Percentiles rank a stretch among this genome's conserved stretches.
These are phyloP conservation scores for Patella caerulea DNA, from an alignment of 2,888 invertebrate genomes.

Conservation along the genomic window DNA sequence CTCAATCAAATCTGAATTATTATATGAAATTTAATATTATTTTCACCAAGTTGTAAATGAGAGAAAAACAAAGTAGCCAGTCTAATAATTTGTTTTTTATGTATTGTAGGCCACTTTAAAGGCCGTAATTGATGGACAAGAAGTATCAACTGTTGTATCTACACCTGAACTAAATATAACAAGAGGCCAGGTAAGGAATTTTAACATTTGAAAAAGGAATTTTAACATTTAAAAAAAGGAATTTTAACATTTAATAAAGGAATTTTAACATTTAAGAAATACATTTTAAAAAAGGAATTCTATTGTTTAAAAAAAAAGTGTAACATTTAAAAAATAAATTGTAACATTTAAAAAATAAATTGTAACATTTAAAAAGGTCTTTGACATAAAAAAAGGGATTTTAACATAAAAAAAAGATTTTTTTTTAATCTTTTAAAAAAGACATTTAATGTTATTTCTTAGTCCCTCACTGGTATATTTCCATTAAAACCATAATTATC, in stretches of 20 bases:
- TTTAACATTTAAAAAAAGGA: slow-evolving; percentile 14
- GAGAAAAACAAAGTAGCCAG: background rate
- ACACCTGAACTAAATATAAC: slow-evolving; percentile 68
- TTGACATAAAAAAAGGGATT: too few species aligned
- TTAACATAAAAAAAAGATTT: too few species aligned
- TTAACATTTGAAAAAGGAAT: background rate
- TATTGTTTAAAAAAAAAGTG: too few species aligned
- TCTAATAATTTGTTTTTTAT: background rate
- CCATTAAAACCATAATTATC: too few species aligned
- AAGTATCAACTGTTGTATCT: slow-evolving; percentile 68
- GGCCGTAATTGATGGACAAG: slow-evolving; percentile 64
- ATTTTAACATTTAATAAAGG: background rate
- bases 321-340: too few species aligned
- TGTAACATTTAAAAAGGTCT: too few species aligned
- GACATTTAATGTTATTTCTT: too few species aligned
- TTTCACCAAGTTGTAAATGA: background rate
- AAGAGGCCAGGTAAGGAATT: slow-evolving; percentile 59
- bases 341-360: too few species aligned
- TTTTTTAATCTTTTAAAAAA: too few species aligned
- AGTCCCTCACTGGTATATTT: too few species aligned
- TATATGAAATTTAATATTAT: background rate
- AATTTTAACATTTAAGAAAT: background rate
- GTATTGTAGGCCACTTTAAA: slow-evolving; percentile 64
- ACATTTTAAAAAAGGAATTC: too few species aligned
- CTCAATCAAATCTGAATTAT: background rate